A percentile compares a stretch with the other conserved stretches of the same genome.
These are phyloP conservation scores for Trematocara zebra DNA, from an alignment of 2,113 vertebrate species.

Conservation along the genomic window DNA sequence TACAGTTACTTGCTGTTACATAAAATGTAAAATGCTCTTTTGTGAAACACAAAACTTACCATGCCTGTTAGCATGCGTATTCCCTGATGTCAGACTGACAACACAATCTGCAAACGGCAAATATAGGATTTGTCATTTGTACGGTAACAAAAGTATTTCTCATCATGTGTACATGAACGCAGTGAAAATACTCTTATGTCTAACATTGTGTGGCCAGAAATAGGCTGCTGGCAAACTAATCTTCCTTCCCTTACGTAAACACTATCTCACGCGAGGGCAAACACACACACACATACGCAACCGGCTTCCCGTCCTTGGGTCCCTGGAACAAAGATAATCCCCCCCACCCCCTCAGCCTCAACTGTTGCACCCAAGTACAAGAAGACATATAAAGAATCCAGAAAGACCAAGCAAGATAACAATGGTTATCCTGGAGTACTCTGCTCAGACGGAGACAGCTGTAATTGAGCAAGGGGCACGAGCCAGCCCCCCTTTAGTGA, in stretches of 20 bases:
- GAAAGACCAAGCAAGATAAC: neutral
- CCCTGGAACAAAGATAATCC: slow-evolving; percentile 2
- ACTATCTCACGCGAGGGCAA: neutral
- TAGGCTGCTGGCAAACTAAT: slow-evolving; percentile 12
- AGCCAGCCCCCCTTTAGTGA: neutral
- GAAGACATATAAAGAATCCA: neutral
- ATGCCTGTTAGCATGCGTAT: neutral
- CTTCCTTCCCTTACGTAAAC: slow-evolving; percentile 58
- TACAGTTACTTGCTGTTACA: neutral
- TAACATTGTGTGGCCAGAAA: slow-evolving; percentile 10
- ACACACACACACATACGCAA: neutral
- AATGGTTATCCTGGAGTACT: slow-evolving; percentile 7
- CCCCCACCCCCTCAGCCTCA: neutral
- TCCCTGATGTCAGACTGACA: neutral
- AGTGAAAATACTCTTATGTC: neutral
- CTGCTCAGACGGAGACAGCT: slow-evolving; percentile 1
- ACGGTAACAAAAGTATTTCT: neutral
- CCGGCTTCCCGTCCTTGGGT: neutral
- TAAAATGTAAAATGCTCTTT: too few relatives aligned
- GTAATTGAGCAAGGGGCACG: neutral
- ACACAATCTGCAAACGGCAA: neutral
- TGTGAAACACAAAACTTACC: neutral
- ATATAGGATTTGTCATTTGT: neutral
- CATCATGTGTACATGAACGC: neutral
- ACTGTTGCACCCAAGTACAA: neutral